Evolutionary conservation across 2,113 vertebrate species (phyloP).

Genomic region (Dolichallabes microphthalmus): DNA sequence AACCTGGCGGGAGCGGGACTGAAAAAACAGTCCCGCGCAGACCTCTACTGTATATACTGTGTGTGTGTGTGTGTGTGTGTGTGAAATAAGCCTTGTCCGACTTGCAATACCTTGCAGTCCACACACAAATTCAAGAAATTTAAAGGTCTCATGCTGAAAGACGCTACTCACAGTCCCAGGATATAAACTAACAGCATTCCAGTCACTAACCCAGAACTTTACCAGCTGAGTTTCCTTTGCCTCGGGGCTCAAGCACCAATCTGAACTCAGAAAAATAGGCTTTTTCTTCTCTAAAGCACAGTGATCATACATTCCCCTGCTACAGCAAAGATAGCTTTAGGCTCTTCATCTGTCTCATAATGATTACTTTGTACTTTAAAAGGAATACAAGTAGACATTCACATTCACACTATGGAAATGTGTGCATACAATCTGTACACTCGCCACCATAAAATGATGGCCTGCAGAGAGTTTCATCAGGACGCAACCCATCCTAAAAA

Average conservation of each 20-base stretch:
- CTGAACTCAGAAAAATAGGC: slow-evolving; percentile 1
- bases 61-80: too few species aligned
- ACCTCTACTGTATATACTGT: too few species aligned
- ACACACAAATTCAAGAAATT: neutral
- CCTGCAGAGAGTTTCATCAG: neutral
- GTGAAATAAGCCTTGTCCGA: neutral
- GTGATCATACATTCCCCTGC: neutral
- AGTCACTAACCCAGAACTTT: neutral
- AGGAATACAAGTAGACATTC: slow-evolving; percentile 5
- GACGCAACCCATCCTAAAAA: neutral
- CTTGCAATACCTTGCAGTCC: neutral
- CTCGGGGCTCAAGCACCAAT: neutral
- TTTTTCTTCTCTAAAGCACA: slow-evolving; percentile 6
- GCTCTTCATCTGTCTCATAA: slow-evolving; percentile 19
- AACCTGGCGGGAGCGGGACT: too few species aligned
- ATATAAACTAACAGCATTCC: neutral
- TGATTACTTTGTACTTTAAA: slow-evolving; percentile 5
- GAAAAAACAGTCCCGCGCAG: too few species aligned
- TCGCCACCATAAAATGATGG: neutral
- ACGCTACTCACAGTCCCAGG: neutral
- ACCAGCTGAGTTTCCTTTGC: neutral
- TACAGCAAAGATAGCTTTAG: neutral
- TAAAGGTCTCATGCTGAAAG: neutral
- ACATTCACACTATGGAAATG: slow-evolving; percentile 1
- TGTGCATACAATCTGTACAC: too few species aligned